Evolutionary conservation across 2,113 vertebrate genomes (phyloP), one percentile per base, ranked within the genome.

Genomic region (Hystrix brachyura): DNA sequence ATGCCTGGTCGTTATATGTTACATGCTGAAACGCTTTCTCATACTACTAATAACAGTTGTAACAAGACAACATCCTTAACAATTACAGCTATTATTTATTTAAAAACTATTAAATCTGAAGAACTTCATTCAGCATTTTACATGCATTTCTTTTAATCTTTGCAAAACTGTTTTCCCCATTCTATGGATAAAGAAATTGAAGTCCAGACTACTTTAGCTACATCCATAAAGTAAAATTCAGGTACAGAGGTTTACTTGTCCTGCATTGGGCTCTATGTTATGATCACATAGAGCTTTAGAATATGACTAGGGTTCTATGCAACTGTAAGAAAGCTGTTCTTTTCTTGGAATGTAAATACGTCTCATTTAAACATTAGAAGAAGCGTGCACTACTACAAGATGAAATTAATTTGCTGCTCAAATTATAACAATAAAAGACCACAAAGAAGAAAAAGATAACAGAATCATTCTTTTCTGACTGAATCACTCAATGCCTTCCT

Each of bases 381-480:
- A 27, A 85, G 29, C 8, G 64, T 27, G 18, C 1, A 76, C 9
- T 19, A 67, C 13, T 48, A 48, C 5, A 46, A 34, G 83, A 65
- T 46, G 59, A 90, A 62, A 92, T 62, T 78, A 72, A 79, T 72
- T 83, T 69, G 55, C 13, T 91, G 46, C 67, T 78, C 51, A 69
- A 78, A 85, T 80, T 74, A 72, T 8, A 81, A 51, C 34, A 91
- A 57, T 60, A 91, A 92, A 55, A 65, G 34, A 60, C 5, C n/a
- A 80, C 27, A 32, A 55, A 85, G 10, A 17, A 79, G n/a, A 38
- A 29, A 38, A 48, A 48, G 27, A n/a, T 46, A 88, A 82, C 4
- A 34, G 51, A 94, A 64, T 78, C 17, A 76, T 65, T 81, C 72
- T 91, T 85, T 89, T 89, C 59, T 90, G n/a, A 78, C 65, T 60